Evolutionary conservation across 2,888 invertebrate genomes (phyloP), one percentile per base, ranked within the genome.

Genomic region (Macrosiphum euphorbiae): DNA sequence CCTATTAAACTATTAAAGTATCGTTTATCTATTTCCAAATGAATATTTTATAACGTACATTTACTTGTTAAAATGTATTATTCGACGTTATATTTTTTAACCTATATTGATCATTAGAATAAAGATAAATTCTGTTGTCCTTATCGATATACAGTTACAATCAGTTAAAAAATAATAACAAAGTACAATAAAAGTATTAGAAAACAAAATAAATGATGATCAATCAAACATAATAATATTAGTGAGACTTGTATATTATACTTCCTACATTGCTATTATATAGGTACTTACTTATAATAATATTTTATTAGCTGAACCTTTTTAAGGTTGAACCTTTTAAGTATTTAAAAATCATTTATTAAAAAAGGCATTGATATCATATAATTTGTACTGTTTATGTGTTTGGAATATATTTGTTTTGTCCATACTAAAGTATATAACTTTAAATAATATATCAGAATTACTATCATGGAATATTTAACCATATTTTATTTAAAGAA

Each of bases 391-490:
- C n/a, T 78, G 35, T 78, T 35, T 78, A 78, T 35, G 16, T 78
- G 67, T 78, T 67, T 35, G 67, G 67, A 78, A 78, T 78, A 78
- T 78, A 78, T 78, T 78, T 78, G 20, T 78, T 78, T 78, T 78
- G 67, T 35, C 67, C 67, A 78, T 78, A 20, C 67, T 78, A 20
- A 78, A 78, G 67, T 78, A 35, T 35, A 35, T 78, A 35, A 35
- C 35, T 78, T 78, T 35, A 20, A 13, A n/a, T 67, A n/a, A n/a
- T 67, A 67, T 67, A n/a, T 67, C n/a, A 35, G 20, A 78, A 78
- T 35, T 20, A 35, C 16, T 78, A 78, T 78, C 20, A 35, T 35
- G 16, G 35, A 35, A 78, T 5, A 16, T 16, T n/a, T 4, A 16
- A 35, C n/a, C n/a, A 67, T 20, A 67, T 67, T 67, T 67, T 67